Evolutionary conservation across 2,113 vertebrate genomes (phyloP), one percentile per base, ranked within the genome.

Genomic region (Cynocephalus volans): DNA sequence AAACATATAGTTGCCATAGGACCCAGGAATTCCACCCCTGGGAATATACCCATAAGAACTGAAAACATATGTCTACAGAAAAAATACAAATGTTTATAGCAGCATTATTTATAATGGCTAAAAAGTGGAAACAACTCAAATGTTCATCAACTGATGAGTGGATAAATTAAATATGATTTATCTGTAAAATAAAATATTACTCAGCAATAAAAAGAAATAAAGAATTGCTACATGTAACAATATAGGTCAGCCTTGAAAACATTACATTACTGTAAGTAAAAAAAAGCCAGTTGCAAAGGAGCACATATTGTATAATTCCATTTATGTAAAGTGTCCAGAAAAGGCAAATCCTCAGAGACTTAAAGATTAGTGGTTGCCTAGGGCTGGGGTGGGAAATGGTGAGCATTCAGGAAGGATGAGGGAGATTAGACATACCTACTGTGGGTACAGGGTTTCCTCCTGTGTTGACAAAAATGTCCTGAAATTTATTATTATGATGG

Each of bases 271-370:
- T 15, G 41, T 41, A 12, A 62, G 10, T 11, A 36, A 52, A 79
- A n/a, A 65, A 65, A 28, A 23, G 73, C 8, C 5, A 11, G 45
- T 60, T 54, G 33, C 11, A 13, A 26, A 65, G 28, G 86, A 54
- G 5, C 52, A 28, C 3, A 3, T 36, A 8, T 7, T 1, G 13
- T 18, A 2, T 3, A 5, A 45, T 14, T 36, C 45, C 6, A 6
- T 56, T n/a, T 45, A 7, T 3, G 3, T 1, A 6, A 45, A 45
- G 10, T 14, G 31, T 26, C 48, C 9, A 67, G 26, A 33, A 33
- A 23, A 86, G 33, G 41, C n/a, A 76, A 21, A 4, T n/a, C 15
- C 14, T 9, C 3, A 41, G 17, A 41, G 28, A 64, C 26, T 23
- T 23, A 26, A 56, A 54, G n/a, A 28, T 21, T 2, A 8, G 12